Percentiles rank a stretch among this genome's conserved stretches.
Evolutionary conservation across 2,888 invertebrate genomes (phyloP).

Genomic region (Meghimatium bilineatum): DNA sequence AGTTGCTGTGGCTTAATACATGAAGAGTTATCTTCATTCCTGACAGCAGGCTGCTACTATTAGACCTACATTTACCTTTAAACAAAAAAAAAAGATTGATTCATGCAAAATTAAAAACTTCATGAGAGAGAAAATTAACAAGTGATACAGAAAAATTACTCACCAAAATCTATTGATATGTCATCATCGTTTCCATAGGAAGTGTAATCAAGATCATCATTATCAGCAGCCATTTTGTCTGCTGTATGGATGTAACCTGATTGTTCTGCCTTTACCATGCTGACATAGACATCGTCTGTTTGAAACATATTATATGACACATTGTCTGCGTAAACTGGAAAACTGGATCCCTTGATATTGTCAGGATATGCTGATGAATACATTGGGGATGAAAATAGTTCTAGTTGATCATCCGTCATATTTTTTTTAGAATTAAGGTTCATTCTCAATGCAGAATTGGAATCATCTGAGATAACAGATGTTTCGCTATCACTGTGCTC

Average conservation of each 20-base stretch:
- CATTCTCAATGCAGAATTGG: conserved; percentile 48
- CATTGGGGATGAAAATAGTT: conserved; percentile 13
- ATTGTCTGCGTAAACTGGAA: conserved; percentile 27
- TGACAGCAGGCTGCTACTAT: too few species aligned
- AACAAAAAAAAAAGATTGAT: background rate
- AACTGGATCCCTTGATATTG: background rate
- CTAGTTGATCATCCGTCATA: conserved; percentile 49
- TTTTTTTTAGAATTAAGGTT: conserved; percentile 37
- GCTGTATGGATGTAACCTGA: background rate
- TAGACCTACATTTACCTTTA: too few species aligned
- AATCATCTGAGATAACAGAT: conserved; percentile 63
- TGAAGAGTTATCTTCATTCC: too few species aligned
- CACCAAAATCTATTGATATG: conserved; percentile 59
- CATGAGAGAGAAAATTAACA: background rate
- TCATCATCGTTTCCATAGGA: conserved; percentile 51
- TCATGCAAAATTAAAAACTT: too few species aligned
- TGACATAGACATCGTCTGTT: conserved; percentile 4
- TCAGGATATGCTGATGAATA: conserved; percentile 31
- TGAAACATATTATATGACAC: conserved; percentile 1
- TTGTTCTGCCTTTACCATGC: conserved; percentile 17
- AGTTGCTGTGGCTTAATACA: too few species aligned
- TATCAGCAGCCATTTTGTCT: conserved; percentile 12
- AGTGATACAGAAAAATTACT: background rate
- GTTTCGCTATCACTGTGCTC: conserved; percentile 70
- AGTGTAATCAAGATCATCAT: conserved; percentile 43